Percentiles rank a stretch among this genome's conserved stretches.
These are phyloP conservation scores for Eremophila alpestris DNA, from an alignment of 2,797 vertebrate genomes.

Conservation along the genomic window DNA sequence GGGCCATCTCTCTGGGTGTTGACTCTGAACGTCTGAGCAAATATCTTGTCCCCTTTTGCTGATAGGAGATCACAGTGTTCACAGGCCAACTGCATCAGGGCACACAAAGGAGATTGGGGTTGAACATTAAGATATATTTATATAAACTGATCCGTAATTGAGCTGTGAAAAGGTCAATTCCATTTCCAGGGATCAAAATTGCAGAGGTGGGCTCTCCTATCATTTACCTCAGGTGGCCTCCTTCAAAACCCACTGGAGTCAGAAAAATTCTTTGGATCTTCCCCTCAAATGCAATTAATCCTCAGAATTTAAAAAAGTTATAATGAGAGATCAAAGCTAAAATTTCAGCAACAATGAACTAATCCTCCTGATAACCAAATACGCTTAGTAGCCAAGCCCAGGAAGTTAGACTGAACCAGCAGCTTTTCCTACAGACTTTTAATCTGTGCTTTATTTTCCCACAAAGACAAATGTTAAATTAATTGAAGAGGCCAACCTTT, in stretches of 20 bases:
- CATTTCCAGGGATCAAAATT: constrained; percentile 32
- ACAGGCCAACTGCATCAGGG: not conserved
- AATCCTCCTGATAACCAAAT: not conserved
- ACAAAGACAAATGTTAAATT: not conserved
- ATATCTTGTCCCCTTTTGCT: not conserved
- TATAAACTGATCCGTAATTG: not conserved
- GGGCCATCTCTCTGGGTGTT: not conserved
- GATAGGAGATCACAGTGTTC: not conserved
- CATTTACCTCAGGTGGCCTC: not conserved
- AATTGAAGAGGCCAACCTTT: not conserved
- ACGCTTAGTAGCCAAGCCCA: not conserved
- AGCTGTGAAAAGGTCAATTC: constrained; percentile 20
- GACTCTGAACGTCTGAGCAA: not conserved
- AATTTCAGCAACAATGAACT: constrained; percentile 14
- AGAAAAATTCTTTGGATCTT: constrained; percentile 6
- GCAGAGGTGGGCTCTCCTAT: not conserved
- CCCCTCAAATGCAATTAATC: not conserved
- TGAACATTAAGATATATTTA: not conserved
- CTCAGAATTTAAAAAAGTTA: not conserved
- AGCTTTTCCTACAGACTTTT: not conserved
- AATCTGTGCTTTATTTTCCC: not conserved
- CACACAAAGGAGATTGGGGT: not conserved
- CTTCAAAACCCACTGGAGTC: not conserved
- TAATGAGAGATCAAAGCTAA: constrained; percentile 29
- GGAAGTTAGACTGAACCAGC: not conserved